phyloP scores from a whole-genome alignment of 92 coral and sea anemone genomes.

The Siderastrea siderea region DNA sequence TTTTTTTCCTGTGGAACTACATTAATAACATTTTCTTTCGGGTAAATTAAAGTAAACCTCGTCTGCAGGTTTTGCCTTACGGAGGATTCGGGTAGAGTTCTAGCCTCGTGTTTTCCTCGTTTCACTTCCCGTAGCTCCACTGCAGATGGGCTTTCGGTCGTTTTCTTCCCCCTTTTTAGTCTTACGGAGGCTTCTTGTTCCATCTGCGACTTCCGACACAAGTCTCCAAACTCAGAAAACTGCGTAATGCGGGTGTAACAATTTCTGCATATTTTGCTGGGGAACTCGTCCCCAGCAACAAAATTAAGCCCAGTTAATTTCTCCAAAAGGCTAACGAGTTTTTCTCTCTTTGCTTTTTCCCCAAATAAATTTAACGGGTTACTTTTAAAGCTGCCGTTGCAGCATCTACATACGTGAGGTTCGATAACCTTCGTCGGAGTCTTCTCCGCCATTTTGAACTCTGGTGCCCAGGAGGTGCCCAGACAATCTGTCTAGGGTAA shows the following conservation, averaged over 20 bases:
- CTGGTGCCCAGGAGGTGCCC: no score
- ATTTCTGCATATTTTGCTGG: conserved; percentile 2
- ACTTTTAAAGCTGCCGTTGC: background rate
- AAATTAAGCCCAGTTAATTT: background rate
- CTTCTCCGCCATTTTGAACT: conserved; percentile 8
- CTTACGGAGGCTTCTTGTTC: background rate
- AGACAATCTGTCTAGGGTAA: no score
- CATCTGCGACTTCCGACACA: background rate
- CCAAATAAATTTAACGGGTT: conserved; percentile 11
- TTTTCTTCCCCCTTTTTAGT: conserved; percentile 4
- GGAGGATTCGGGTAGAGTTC: background rate
- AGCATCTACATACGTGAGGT: background rate
- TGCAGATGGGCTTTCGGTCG: background rate
- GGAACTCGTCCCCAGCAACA: conserved; percentile 4
- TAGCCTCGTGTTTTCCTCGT: background rate
- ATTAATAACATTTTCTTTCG: background rate
- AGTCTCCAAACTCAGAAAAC: background rate
- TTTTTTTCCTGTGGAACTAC: background rate
- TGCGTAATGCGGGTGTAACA: background rate
- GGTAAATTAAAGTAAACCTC: background rate
- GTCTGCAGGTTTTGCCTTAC: background rate
- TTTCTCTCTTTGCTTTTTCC: background rate
- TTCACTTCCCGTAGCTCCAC: background rate
- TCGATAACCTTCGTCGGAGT: conserved; percentile 6
- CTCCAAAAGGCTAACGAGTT: background rate